Percentiles rank a stretch among this genome's conserved stretches.
Conservation (phyloP, 2,113 vertebrate species). For the Crotalus tigris region DNA sequence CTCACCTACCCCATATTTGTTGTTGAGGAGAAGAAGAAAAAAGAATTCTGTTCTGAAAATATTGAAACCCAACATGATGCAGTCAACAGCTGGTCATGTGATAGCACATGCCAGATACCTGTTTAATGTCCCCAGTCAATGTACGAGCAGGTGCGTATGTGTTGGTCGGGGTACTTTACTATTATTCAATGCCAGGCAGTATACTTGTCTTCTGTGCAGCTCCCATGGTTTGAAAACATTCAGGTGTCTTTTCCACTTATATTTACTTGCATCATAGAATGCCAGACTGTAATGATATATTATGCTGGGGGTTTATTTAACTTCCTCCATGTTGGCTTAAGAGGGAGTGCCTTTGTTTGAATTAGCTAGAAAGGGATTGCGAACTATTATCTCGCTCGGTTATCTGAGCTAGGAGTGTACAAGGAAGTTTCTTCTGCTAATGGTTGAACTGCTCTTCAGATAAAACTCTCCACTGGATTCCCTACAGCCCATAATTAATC, state of each 20-base stretch:
- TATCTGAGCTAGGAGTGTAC: constrained; percentile 82
- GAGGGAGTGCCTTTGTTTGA: constrained; percentile 80
- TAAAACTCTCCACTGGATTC: constrained; percentile 75
- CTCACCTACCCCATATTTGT: neutral
- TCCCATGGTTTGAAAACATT: constrained; percentile 35
- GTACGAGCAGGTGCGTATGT: no score
- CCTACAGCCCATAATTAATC: constrained; percentile 75
- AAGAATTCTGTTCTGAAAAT: neutral
- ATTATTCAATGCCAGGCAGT: neutral
- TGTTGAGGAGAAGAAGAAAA: neutral
- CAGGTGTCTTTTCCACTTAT: constrained; percentile 43
- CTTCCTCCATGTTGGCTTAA: constrained; percentile 66
- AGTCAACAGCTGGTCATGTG: neutral
- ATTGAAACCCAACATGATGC: neutral
- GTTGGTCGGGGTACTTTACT: no score
- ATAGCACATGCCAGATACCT: neutral
- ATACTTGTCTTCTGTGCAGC: neutral
- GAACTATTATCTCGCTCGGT: constrained; percentile 75
- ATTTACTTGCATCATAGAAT: constrained; percentile 53
- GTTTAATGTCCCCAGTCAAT: neutral
- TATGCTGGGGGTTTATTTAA: constrained; percentile 52
- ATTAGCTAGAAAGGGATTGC: constrained; percentile 74
- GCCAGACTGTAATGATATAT: constrained; percentile 35
- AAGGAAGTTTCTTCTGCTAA: constrained; percentile 81
- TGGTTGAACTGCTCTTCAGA: constrained; percentile 79